Conservation (phyloP, 1,140 invertebrate species). For the Ridgeia piscesae region DNA sequence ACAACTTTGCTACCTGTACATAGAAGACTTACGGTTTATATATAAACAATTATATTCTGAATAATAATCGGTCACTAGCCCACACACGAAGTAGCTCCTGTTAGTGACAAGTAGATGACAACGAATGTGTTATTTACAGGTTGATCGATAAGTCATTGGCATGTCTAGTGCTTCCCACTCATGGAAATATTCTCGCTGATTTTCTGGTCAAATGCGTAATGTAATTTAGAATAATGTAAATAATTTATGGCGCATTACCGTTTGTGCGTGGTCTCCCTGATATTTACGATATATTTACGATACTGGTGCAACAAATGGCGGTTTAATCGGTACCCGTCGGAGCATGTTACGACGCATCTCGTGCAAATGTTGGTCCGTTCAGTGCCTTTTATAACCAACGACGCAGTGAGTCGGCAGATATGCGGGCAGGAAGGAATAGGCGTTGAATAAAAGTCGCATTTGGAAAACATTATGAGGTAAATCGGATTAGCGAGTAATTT, state of each 20-base stretch:
- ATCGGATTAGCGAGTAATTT: neutral
- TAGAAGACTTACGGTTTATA: no score
- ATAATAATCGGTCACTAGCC: no score
- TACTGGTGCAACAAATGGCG: no score
- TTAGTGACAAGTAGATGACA: no score
- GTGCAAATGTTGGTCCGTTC: neutral
- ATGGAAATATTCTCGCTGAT: no score
- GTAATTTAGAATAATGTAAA: neutral
- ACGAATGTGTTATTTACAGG: no score
- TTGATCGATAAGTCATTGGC: neutral
- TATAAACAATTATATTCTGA: no score
- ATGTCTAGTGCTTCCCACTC: neutral
- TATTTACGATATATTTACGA: neutral
- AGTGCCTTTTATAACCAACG: constrained; percentile 1
- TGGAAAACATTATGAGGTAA: neutral
- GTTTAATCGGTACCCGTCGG: no score
- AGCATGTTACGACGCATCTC: neutral
- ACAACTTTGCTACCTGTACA: no score
- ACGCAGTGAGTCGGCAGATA: neutral
- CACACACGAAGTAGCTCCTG: no score
- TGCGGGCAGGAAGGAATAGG: neutral
- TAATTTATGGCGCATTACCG: neutral
- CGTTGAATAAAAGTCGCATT: neutral
- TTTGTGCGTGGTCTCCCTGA: neutral
- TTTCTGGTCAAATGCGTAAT: no score